Conservation (phyloP, 2,797 vertebrate genomes). For the Orientallactaga sibirica region DNA sequence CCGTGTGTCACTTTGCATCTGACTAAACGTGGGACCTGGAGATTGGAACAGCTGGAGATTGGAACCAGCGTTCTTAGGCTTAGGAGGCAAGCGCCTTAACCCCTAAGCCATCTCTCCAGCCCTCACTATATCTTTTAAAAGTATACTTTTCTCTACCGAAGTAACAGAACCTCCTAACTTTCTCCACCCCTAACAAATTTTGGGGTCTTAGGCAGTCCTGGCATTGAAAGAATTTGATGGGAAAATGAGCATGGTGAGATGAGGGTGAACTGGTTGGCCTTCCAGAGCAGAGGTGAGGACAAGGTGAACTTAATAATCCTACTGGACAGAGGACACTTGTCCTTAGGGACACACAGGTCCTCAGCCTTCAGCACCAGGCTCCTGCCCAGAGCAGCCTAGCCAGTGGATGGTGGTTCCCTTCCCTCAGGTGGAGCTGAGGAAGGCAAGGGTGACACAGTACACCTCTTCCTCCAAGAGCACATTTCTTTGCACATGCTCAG, state of each 20-base stretch:
- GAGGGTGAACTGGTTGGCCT: neutral
- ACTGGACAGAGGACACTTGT: neutral
- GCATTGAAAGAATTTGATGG: neutral
- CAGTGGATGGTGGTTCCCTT: neutral
- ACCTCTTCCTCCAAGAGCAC: too few species aligned
- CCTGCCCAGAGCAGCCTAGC: neutral
- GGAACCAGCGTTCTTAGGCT: too few species aligned
- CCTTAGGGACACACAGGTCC: too few species aligned
- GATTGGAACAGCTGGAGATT: too few species aligned
- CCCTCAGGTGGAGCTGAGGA: neutral
- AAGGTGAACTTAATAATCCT: neutral
- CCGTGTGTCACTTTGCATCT: too few species aligned
- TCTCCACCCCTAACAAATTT: too few species aligned
- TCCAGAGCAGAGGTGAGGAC: neutral
- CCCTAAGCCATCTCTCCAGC: too few species aligned
- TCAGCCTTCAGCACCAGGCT: rapidly evolving
- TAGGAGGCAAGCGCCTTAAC: too few species aligned
- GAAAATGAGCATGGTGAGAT: neutral
- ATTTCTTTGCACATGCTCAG: neutral
- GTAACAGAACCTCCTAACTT: neutral
- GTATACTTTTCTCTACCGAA: neutral
- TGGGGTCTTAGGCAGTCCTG: neutral
- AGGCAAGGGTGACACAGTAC: too few species aligned
- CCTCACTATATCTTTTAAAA: neutral
- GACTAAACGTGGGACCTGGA: too few species aligned